A percentile compares a stretch with the other conserved stretches of the same genome.
phyloP scores from a whole-genome alignment of 2,113 vertebrate species.

The Opisthocomus hoazin region DNA sequence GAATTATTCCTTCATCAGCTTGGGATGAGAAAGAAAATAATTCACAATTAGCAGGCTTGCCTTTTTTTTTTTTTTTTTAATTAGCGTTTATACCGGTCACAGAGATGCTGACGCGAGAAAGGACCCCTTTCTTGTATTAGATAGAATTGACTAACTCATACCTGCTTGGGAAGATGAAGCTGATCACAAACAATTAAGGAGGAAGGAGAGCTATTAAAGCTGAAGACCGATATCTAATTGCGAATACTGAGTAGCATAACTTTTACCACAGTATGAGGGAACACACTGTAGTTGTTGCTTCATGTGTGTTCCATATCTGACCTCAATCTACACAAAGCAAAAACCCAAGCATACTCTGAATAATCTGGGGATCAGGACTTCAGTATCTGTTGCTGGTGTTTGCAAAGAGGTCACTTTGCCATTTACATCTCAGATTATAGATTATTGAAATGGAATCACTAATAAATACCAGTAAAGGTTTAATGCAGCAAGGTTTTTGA shows the following conservation, averaged over 20 bases:
- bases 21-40: slow-evolving; percentile 55
- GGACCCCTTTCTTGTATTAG: neutral
- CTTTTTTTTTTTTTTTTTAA: neutral
- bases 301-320: neutral
- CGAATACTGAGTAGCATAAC: neutral
- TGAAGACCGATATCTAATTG: slow-evolving; percentile 28
- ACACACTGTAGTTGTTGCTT: neutral
- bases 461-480: neutral
- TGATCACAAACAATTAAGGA: slow-evolving; percentile 60
- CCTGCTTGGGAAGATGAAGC: neutral
- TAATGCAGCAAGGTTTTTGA: neutral
- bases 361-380: neutral
- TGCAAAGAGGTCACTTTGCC: neutral
- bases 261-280: neutral
- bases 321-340: neutral
- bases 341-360: neutral
- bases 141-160: slow-evolving; percentile 11
- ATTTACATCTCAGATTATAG: neutral
- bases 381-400: neutral
- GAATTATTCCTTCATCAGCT: slow-evolving; percentile 66
- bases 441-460: neutral
- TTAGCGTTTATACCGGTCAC: slow-evolving; percentile 15
- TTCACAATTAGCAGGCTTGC: slow-evolving; percentile 58
- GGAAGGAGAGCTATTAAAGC: slow-evolving; percentile 48
- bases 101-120: neutral